Conservation (phyloP, 2,888 invertebrate genomes). For the Cerceris rybyensis region DNA sequence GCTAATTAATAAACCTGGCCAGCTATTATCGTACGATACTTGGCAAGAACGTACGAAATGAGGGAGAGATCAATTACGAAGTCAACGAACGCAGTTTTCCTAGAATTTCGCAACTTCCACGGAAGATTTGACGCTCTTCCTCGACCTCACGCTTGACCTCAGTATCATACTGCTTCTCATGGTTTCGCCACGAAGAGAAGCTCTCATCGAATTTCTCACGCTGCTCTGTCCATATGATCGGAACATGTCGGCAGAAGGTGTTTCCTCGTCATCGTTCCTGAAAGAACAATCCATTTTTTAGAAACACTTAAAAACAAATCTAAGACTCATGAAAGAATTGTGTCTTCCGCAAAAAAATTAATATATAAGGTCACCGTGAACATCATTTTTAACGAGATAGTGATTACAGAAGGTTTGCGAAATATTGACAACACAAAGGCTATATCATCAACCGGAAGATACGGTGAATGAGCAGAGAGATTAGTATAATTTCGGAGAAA, state of each 20-base stretch:
- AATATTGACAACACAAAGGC: too few species aligned
- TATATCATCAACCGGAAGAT: too few species aligned
- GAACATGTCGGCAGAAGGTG: constrained; percentile 72
- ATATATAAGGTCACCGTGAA: too few species aligned
- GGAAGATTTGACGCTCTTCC: constrained; percentile 68
- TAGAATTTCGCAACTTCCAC: constrained; percentile 73
- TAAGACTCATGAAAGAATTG: too few species aligned
- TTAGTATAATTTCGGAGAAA: too few species aligned
- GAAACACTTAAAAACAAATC: not conserved
- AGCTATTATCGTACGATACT: not conserved
- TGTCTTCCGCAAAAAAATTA: too few species aligned
- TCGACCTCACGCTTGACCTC: constrained; percentile 83
- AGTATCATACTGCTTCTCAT: constrained; percentile 84
- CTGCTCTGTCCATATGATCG: constrained; percentile 76
- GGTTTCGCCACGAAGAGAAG: constrained; percentile 86
- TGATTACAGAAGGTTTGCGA: too few species aligned
- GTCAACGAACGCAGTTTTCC: constrained; percentile 4
- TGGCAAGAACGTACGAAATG: constrained; percentile 3
- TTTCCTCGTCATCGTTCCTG: constrained; percentile 78
- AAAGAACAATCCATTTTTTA: constrained; percentile 32
- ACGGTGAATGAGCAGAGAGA: too few species aligned
- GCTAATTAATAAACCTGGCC: not conserved
- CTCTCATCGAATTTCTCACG: constrained; percentile 84
- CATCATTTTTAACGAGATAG: too few species aligned
- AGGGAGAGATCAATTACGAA: constrained; percentile 25